Evolutionary conservation across 1,140 invertebrate species (phyloP).

Genomic region (Bombus cullumanus): DNA sequence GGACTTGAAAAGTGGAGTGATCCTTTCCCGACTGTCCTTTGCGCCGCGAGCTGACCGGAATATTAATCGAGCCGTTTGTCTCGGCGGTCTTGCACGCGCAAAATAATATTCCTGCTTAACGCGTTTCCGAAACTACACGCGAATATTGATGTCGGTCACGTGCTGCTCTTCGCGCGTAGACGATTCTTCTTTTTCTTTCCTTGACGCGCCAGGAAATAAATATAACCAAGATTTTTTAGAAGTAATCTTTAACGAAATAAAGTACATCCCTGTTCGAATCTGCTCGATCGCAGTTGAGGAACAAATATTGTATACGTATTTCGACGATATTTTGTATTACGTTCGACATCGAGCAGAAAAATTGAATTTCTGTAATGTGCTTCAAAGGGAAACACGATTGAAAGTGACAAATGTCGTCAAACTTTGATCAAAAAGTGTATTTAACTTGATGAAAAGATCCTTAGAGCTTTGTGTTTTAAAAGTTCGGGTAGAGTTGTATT

Average conservation of each 20-base stretch:
- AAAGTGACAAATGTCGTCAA: too few relatives aligned
- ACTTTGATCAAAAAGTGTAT: too few relatives aligned
- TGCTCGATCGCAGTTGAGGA: too few relatives aligned
- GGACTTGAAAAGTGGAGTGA: conserved; percentile 45
- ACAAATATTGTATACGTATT: rapidly evolving
- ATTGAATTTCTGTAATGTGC: too few relatives aligned
- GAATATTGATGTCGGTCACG: conserved; percentile 11
- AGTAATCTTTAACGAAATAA: not conserved
- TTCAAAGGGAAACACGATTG: too few relatives aligned
- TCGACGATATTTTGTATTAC: too few relatives aligned
- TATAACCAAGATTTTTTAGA: not conserved
- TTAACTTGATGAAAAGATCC: too few relatives aligned
- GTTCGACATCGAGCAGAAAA: too few relatives aligned
- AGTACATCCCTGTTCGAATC: too few relatives aligned
- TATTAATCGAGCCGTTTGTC: conserved; percentile 35
- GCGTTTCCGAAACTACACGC: not conserved
- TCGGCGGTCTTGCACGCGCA: not conserved
- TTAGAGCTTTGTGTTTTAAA: not conserved
- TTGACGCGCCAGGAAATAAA: not conserved
- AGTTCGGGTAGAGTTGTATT: not conserved
- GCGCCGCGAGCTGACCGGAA: conserved; percentile 28
- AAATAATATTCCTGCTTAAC: conserved; percentile 16
- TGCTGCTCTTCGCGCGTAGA: rapidly evolving
- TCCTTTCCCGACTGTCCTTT: conserved; percentile 41
- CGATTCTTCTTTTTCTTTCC: not conserved